Base-by-base conservation (phyloP, 2,888 invertebrate genomes). In the Xanthia icteritia region DNA sequence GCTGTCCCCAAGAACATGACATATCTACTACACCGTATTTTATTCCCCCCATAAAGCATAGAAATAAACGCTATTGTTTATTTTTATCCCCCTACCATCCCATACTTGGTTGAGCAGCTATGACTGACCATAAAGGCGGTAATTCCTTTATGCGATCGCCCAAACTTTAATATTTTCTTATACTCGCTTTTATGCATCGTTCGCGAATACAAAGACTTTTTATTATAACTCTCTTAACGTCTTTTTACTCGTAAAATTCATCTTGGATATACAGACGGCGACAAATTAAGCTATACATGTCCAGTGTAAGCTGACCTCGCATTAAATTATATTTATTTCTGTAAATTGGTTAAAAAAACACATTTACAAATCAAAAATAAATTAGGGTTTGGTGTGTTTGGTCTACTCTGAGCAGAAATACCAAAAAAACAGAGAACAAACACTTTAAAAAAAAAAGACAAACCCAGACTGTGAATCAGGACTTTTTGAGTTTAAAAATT, bases 181-280 rank as follows among this genome's bases (percentile, higher is more conserved):
- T 77, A 70, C 68, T 77, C 77, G 56, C 70, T 87, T 88, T 88
- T 88, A 87, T 83, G 81, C 82, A 85, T 76, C 87, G 78, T 88
- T 88, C 75, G 88, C 82, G 82, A 86, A 82, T 79, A 88, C 88
- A 88, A 88, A 84, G 80, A 70, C 63, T 74, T 88, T 88, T 88
- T 85, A 86, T 81, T 82, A 77, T 76, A 48, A 72, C 39, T 76
- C 70, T 79, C 77, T 79, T 81, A 81, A 88, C 76, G 79, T 45
- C 42, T 71, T 63, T 77, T 69, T 74, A 58, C 64, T 80, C 84
- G 80, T 88, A 87, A 88, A 87, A 77, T 73, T 51, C 51, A 23
- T 45, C 31, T 58, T 36, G n/a, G 20, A 68, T 8, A 20, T 68
- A 68, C 39, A 39, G 11, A 39, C 56, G 56, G 39, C n/a, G 20